A percentile compares a stretch with the other conserved stretches of the same genome.
These are phyloP conservation scores for Butastur rufipennis DNA, from an alignment of 2,113 vertebrate species.

Conservation along the genomic window DNA sequence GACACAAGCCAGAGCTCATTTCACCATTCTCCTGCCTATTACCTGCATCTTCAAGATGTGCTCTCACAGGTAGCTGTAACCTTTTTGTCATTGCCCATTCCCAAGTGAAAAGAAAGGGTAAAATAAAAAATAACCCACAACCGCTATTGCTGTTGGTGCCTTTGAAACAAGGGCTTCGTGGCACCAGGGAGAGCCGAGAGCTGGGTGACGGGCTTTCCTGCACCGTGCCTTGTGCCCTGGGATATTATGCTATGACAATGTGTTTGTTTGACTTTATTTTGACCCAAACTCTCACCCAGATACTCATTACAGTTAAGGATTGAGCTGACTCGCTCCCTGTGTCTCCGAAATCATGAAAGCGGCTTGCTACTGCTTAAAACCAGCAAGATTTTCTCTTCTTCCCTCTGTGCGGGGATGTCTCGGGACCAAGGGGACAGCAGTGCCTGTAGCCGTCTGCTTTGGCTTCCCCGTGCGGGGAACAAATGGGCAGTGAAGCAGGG, in stretches of 20 bases:
- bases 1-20: background rate
- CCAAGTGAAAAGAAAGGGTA: background rate
- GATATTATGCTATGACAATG: too few relatives aligned
- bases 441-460: background rate
- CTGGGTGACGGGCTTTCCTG: background rate
- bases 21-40: background rate
- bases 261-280: background rate
- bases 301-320: background rate
- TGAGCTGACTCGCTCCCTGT: background rate
- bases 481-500: background rate
- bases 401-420: background rate
- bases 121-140: background rate
- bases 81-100: background rate
- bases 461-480: fast-evolving
- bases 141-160: background rate
- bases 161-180: background rate
- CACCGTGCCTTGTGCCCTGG: background rate
- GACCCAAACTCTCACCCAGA: background rate
- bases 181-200: background rate
- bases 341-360: background rate
- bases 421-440: fast-evolving
- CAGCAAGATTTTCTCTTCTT: background rate
- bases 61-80: background rate
- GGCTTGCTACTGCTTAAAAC: fast-evolving
- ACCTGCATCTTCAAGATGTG: background rate